Evolutionary conservation across 2,888 invertebrate species (phyloP).

Genomic region (Vanessa cardui): DNA sequence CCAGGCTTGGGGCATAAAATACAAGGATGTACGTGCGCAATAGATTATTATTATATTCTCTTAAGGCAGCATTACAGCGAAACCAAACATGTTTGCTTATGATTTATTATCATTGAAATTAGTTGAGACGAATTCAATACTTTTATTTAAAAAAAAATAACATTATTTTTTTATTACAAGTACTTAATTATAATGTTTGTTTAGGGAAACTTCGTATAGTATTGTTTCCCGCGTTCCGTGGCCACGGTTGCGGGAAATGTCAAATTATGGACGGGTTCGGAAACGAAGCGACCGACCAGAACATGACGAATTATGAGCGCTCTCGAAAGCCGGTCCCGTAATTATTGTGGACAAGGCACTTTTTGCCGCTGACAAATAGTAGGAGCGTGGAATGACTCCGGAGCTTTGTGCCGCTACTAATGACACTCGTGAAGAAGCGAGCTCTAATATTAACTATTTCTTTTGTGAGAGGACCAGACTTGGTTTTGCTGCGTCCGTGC

Average conservation of each 20-base stretch:
- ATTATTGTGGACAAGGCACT: constrained; percentile 82
- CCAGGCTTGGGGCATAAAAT: constrained; percentile 29
- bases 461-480: constrained; percentile 74
- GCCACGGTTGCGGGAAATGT: constrained; percentile 74
- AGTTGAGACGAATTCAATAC: constrained; percentile 6
- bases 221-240: constrained; percentile 62
- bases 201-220: constrained; percentile 9
- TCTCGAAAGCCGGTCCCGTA: constrained; percentile 79
- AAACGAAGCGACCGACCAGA: constrained; percentile 78
- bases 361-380: constrained; percentile 82
- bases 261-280: constrained; percentile 79
- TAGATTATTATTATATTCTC: constrained; percentile 32
- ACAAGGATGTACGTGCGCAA: constrained; percentile 30
- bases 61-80: constrained; percentile 30
- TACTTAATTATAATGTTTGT: background rate
- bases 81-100: constrained; percentile 28
- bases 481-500: constrained; percentile 65
- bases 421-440: constrained; percentile 73
- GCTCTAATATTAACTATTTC: constrained; percentile 81
- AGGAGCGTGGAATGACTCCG: constrained; percentile 77
- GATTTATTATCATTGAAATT: constrained; percentile 32
- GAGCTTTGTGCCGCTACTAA: constrained; percentile 79
- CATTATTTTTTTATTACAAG: no score
- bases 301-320: constrained; percentile 81
- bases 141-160: no score